Evolutionary conservation across 1,140 invertebrate genomes (phyloP).

Genomic region (Lutraria rhynchaena): DNA sequence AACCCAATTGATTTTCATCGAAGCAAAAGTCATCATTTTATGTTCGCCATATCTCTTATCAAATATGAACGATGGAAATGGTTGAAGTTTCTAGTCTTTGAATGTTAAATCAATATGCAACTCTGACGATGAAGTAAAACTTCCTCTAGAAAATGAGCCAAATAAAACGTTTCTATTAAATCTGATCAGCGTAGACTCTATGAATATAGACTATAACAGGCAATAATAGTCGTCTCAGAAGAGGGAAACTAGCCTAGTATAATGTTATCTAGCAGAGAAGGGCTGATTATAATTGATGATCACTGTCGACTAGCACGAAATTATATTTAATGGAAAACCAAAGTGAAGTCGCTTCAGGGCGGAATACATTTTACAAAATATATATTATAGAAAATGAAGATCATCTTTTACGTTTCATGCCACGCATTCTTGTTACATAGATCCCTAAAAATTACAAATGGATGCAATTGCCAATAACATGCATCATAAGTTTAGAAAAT

Average conservation of each 20-base stretch:
- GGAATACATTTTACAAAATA: conserved; percentile 40
- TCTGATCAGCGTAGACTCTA: conserved; percentile 17
- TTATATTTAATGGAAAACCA: conserved; percentile 48
- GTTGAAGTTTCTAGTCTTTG: conserved; percentile 36
- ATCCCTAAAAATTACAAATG: too few species aligned
- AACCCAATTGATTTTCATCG: conserved; percentile 52
- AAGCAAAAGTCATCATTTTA: conserved; percentile 47
- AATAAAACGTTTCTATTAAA: conserved; percentile 42
- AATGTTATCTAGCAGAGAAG: conserved; percentile 45
- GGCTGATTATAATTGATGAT: conserved; percentile 55
- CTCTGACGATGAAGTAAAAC: conserved; percentile 40
- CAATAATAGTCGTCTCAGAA: conserved; percentile 3
- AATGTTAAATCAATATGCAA: conserved; percentile 56
- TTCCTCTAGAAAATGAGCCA: conserved; percentile 49
- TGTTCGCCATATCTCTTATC: conserved; percentile 50
- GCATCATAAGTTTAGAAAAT: too few species aligned
- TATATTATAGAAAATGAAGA: conserved; percentile 8
- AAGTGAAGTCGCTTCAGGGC: conserved; percentile 23
- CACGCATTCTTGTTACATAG: too few species aligned
- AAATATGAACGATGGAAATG: conserved; percentile 51
- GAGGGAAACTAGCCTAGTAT: conserved; percentile 35
- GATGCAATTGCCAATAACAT: too few species aligned
- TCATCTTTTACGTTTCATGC: conserved; percentile 12
- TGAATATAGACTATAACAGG: conserved; percentile 44
- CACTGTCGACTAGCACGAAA: conserved; percentile 29